Conservation (phyloP, 2,888 invertebrate species). For the Agrypnus murinus region DNA sequence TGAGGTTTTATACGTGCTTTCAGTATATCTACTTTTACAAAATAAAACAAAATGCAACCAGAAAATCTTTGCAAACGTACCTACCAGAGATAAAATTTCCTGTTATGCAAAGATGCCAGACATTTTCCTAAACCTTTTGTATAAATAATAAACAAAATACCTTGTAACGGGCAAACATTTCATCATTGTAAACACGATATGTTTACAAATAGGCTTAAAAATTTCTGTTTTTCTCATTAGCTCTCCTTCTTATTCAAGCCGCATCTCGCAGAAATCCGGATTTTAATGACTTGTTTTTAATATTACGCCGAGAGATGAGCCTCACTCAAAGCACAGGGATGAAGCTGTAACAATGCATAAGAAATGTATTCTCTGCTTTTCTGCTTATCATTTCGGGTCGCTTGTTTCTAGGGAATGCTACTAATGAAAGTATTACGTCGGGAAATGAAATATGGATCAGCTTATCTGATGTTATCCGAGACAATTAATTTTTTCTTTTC, state of each 20-base stretch:
- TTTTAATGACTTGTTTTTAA: slow-evolving; percentile 51
- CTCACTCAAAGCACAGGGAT: slow-evolving; percentile 20
- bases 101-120: too few relatives aligned
- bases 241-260: slow-evolving; percentile 38
- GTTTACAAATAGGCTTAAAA: slow-evolving; percentile 38
- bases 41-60: too few relatives aligned
- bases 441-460: slow-evolving; percentile 33
- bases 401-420: slow-evolving; percentile 30
- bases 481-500: slow-evolving; percentile 4
- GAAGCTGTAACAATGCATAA: slow-evolving; percentile 42
- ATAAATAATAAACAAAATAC: background rate
- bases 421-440: slow-evolving; percentile 35
- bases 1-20: too few relatives aligned
- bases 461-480: background rate
- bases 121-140: slow-evolving; percentile 14
- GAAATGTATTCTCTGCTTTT: slow-evolving; percentile 25
- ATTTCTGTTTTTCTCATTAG: slow-evolving; percentile 38
- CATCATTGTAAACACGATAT: background rate
- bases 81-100: too few relatives aligned
- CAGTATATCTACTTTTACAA: too few relatives aligned
- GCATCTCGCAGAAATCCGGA: slow-evolving; percentile 41
- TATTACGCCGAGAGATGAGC: slow-evolving; percentile 41
- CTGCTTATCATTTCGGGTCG: slow-evolving; percentile 28
- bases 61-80: too few relatives aligned
- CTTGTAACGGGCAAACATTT: too few relatives aligned